Conservation (phyloP, 2,888 invertebrate species). For the Diarsia mendica region DNA sequence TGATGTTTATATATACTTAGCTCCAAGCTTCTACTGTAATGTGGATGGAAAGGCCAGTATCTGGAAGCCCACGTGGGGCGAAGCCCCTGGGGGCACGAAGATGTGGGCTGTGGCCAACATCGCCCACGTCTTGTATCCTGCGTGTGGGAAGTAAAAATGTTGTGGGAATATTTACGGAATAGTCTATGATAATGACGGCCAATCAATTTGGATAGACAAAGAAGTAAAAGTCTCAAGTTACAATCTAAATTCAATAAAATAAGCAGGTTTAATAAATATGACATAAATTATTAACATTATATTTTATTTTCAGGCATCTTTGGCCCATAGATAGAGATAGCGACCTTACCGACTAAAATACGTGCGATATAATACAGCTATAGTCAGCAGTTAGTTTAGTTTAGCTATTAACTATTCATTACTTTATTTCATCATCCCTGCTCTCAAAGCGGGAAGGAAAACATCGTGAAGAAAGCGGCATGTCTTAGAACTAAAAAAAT, state of each 20-base stretch:
- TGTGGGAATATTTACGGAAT: slow-evolving; percentile 8
- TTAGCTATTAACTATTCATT: background rate
- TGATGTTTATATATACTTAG: slow-evolving; percentile 23
- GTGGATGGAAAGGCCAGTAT: background rate
- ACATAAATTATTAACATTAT: too few relatives aligned
- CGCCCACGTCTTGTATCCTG: slow-evolving; percentile 4
- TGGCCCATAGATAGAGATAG: too few relatives aligned
- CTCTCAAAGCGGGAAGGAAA: too few relatives aligned
- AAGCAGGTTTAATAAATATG: background rate
- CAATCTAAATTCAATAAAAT: background rate
- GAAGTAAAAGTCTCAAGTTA: background rate
- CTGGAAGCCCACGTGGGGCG: background rate
- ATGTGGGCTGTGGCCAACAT: background rate
- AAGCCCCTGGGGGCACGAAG: background rate
- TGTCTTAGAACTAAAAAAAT: too few relatives aligned
- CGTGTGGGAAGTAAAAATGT: background rate
- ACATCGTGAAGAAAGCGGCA: too few relatives aligned
- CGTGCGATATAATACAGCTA: too few relatives aligned
- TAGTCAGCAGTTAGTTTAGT: too few relatives aligned
- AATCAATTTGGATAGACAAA: slow-evolving; percentile 13
- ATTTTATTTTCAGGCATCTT: too few relatives aligned
- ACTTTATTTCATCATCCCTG: too few relatives aligned
- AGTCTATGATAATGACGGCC: slow-evolving; percentile 11
- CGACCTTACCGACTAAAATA: too few relatives aligned
- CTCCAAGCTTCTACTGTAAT: slow-evolving; percentile 6